Percentiles rank a stretch among this genome's conserved stretches.
Conservation (phyloP, 2,113 vertebrate genomes). For the Nannobrachium achirus region DNA sequence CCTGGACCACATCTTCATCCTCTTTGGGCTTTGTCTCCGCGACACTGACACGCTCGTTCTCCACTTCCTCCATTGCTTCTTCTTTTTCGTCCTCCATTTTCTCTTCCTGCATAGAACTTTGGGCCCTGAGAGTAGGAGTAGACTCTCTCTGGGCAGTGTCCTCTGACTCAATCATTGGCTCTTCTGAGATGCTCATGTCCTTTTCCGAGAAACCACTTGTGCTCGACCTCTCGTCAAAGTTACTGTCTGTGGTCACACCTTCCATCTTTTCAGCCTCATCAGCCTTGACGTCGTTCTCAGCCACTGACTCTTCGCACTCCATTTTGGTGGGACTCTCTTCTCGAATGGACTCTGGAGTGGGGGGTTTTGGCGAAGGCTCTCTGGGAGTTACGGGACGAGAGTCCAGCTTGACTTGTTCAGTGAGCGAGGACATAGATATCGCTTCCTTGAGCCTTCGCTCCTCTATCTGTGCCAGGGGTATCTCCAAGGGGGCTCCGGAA, state of each 20-base stretch:
- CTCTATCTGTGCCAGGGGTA: constrained; percentile 87
- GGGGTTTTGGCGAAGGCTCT: constrained; percentile 65
- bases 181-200: constrained; percentile 75
- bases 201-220: constrained; percentile 73
- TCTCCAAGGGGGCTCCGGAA: constrained; percentile 91
- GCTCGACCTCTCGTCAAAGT: constrained; percentile 71
- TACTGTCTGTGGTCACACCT: constrained; percentile 57
- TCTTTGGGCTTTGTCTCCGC: constrained; percentile 45
- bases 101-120: constrained; percentile 58
- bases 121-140: constrained; percentile 50
- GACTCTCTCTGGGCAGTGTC: constrained; percentile 46
- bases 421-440: constrained; percentile 90
- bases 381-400: constrained; percentile 75
- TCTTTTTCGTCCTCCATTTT: constrained; percentile 62
- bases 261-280: constrained; percentile 71
- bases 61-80: constrained; percentile 57
- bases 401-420: constrained; percentile 79
- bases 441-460: constrained; percentile 88
- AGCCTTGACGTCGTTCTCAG: constrained; percentile 57
- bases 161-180: constrained; percentile 68
- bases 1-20: constrained; percentile 35
- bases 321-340: constrained; percentile 63
- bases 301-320: constrained; percentile 62
- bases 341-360: constrained; percentile 54
- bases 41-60: constrained; percentile 26